Conservation (phyloP, 2,113 vertebrate genomes). For the Burhinus bistriatus region DNA sequence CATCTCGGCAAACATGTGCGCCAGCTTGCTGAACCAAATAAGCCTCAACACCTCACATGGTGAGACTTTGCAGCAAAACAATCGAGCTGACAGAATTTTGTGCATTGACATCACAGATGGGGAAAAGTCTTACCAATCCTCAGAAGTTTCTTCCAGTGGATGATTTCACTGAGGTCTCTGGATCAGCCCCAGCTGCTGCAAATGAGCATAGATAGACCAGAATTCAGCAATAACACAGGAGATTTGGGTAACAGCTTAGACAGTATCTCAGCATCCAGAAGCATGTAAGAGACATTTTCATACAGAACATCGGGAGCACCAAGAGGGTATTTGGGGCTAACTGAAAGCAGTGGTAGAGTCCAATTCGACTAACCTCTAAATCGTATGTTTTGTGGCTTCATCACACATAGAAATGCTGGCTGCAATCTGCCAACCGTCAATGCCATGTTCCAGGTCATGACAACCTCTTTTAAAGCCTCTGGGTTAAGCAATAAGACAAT, state of each 20-base stretch:
- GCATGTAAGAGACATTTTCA: background rate
- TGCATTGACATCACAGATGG: conserved; percentile 29
- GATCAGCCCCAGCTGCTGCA: background rate
- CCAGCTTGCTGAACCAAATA: background rate
- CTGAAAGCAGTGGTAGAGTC: background rate
- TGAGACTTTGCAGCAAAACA: background rate
- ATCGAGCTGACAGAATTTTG: background rate
- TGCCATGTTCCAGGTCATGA: background rate
- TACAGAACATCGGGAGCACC: background rate
- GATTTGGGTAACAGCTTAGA: background rate
- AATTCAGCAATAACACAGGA: background rate
- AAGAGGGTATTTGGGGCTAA: background rate
- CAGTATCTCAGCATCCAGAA: background rate
- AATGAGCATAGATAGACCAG: background rate
- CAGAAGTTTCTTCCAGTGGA: conserved; percentile 11
- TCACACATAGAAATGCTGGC: background rate
- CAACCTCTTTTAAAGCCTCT: background rate
- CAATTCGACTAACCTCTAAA: background rate
- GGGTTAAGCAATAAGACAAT: background rate
- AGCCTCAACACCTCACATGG: background rate
- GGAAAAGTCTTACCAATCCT: conserved; percentile 19
- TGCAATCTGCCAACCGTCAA: background rate
- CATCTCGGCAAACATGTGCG: background rate
- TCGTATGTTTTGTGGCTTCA: background rate
- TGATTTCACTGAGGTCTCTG: conserved; percentile 5